Evolutionary conservation across 2,888 invertebrate genomes (phyloP), one percentile per base, ranked within the genome.

Genomic region (Drosophila paucipuncta): DNA sequence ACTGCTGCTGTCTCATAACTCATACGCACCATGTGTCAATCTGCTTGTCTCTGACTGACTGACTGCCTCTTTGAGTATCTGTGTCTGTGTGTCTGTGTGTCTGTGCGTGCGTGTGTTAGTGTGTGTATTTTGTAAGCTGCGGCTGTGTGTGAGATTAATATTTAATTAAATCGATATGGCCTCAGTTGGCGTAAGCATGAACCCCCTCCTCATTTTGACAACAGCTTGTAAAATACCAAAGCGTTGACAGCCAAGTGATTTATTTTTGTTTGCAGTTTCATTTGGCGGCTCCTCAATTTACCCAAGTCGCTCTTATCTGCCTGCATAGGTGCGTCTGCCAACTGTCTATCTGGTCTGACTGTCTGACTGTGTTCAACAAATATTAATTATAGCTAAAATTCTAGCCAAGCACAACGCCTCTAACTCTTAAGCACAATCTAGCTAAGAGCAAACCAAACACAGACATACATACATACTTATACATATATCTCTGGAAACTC

Each of bases 121-220:
- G 43, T 47, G 22, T 47, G 25, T 57, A 22, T 39, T 57, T 30
- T 41, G 58, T 66, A 37, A 35, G 54, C 50, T 55, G 47, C 57
- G 31, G 50, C 66, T 64, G 69, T 55, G 54, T 64, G 61, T 47
- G 62, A 73, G 78, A 83, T 88, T 83, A 85, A 85, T 84, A 84
- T 88, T 84, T 84, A 85, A 88, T 88, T 84, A 84, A 84, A 88
- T 88, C 80, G 85, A 84, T 83, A 70, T 49, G 64, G 67, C 58
- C 58, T 55, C 77, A 68, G 71, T 79, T 70, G 61, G 22, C 55
- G 41, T 47, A 16, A 47, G 47, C 47, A 22, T 1, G 41, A 25
- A 33, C 30, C 31, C 28, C 2, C 28, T 3, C 2, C 41, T 22
- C 22, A 5, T 54, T 63, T 66, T 83, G 85, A 82, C 80, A 87